A percentile compares a stretch with the other conserved stretches of the same genome.
Evolutionary conservation across 2,888 invertebrate species (phyloP).

Genomic region (Zygothrica quintamaculata): DNA sequence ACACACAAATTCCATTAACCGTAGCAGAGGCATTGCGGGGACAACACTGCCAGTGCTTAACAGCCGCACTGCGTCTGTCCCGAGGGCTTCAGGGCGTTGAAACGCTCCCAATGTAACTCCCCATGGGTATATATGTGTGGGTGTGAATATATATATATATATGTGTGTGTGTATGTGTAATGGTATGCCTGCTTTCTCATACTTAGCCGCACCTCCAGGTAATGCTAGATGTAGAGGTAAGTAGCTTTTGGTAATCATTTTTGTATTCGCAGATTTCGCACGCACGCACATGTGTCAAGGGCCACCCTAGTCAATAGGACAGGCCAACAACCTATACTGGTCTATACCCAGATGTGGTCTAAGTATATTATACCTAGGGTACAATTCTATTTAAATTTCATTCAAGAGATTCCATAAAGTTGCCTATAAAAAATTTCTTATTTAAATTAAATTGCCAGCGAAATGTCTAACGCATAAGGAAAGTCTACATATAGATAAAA

Average conservation of each 20-base stretch:
- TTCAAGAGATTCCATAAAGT: too few species aligned
- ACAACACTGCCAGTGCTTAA: conserved; percentile 19
- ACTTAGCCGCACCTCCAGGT: conserved; percentile 46
- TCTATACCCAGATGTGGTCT: conserved; percentile 16
- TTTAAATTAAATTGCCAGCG: too few species aligned
- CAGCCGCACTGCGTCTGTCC: conserved; percentile 71
- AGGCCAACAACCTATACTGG: conserved; percentile 15
- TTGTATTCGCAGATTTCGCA: conserved; percentile 68
- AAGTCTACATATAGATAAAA: too few species aligned
- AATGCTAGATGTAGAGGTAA: conserved; percentile 15
- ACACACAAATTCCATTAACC: conserved; percentile 61
- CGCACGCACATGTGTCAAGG: conserved; percentile 64
- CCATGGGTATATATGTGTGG: conserved; percentile 7
- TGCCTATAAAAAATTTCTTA: too few species aligned
- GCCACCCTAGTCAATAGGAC: conserved; percentile 6
- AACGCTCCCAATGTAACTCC: conserved; percentile 42
- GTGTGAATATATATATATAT: neutral
- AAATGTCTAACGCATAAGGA: too few species aligned
- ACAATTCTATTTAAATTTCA: neutral
- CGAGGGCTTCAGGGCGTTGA: conserved; percentile 41
- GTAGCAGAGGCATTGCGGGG: conserved; percentile 6
- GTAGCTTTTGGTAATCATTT: conserved; percentile 69
- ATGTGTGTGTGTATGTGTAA: conserved; percentile 27
- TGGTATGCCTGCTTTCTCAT: conserved; percentile 8
- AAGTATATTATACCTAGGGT: conserved; percentile 9